Evolutionary conservation across 1,140 invertebrate species (phyloP).

Genomic region (Ceratina japonica): DNA sequence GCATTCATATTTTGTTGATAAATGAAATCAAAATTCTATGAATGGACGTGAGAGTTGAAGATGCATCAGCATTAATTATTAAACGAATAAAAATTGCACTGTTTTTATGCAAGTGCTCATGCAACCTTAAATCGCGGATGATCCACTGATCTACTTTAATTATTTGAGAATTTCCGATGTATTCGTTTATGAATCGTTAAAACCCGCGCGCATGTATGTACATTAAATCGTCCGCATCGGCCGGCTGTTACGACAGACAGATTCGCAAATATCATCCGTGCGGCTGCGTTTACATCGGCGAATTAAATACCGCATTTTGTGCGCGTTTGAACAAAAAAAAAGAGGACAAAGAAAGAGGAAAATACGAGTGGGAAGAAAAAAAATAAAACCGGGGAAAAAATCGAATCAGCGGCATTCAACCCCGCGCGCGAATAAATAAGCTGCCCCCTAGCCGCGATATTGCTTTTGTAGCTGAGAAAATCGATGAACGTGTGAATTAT

Average conservation of each 20-base stretch:
- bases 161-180: too few relatives aligned
- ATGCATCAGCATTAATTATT: too few relatives aligned
- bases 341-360: background rate
- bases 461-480: conserved; percentile 24
- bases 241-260: background rate
- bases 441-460: background rate
- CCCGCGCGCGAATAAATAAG: conserved; percentile 15
- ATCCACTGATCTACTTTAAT: too few relatives aligned
- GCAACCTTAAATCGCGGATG: too few relatives aligned
- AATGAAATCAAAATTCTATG: too few relatives aligned
- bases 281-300: background rate
- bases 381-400: background rate
- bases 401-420: background rate
- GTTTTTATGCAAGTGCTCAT: too few relatives aligned
- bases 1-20: too few relatives aligned
- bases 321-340: background rate
- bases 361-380: background rate
- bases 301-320: background rate
- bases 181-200: conserved; percentile 14
- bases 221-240: conserved; percentile 14
- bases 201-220: background rate
- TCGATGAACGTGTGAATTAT: conserved; percentile 34
- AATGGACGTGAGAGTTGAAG: too few relatives aligned
- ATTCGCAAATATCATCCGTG: background rate
- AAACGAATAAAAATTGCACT: too few relatives aligned